phyloP scores from a whole-genome alignment of 2,888 invertebrate species.

The Bugula neritina region DNA sequence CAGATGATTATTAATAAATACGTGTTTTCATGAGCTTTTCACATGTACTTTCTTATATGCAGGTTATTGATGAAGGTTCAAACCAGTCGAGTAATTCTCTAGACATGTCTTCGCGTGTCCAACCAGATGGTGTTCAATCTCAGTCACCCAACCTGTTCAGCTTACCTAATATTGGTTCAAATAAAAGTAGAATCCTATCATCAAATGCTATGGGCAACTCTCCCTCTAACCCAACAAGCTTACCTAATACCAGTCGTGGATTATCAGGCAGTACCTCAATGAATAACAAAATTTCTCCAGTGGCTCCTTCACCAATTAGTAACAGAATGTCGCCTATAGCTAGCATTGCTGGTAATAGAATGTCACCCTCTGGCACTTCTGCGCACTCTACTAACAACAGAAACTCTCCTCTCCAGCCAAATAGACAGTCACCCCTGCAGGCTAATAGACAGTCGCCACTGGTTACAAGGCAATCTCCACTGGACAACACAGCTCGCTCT shows the following conservation, averaged over 20 bases:
- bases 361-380: background rate
- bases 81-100: background rate
- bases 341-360: background rate
- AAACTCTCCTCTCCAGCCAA: background rate
- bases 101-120: background rate
- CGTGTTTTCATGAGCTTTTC: no score
- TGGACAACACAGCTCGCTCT: background rate
- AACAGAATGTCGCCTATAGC: slow-evolving; percentile 19
- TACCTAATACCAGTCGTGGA: background rate
- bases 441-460: slow-evolving; percentile 14
- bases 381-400: background rate
- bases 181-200: background rate
- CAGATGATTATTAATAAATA: background rate
- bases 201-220: background rate
- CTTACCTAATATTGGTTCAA: background rate
- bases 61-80: slow-evolving; percentile 23
- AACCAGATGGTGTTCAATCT: background rate
- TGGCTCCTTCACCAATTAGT: background rate
- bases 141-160: background rate
- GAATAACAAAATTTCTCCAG: slow-evolving; percentile 8
- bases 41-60: no score
- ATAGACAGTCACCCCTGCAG: background rate
- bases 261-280: background rate
- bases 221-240: background rate
- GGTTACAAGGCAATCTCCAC: background rate